Conservation (phyloP, 2,113 vertebrate genomes). For the Varanus salvator region DNA sequence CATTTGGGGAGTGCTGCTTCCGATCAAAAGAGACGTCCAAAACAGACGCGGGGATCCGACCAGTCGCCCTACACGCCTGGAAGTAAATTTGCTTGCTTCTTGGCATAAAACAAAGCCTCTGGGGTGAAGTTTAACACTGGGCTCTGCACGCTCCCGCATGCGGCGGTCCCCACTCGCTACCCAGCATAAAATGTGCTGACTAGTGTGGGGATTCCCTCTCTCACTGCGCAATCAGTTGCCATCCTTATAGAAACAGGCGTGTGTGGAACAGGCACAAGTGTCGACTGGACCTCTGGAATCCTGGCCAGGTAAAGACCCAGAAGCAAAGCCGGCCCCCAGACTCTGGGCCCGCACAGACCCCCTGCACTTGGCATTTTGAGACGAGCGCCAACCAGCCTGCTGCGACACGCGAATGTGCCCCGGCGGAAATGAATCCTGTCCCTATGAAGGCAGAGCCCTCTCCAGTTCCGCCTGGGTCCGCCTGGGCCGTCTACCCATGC, state of each 20-base stretch:
- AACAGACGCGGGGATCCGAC: not conserved
- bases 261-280: not conserved
- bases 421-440: not conserved
- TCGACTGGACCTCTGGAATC: no score
- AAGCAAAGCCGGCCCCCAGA: not conserved
- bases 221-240: not conserved
- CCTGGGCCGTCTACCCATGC: not conserved
- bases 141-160: not conserved
- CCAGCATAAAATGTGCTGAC: not conserved
- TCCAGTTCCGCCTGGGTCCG: not conserved
- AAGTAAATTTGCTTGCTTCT: rapidly evolving
- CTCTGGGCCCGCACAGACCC: not conserved
- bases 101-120: no score
- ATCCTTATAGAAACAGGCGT: not conserved
- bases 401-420: not conserved
- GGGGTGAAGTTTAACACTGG: no score
- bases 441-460: not conserved
- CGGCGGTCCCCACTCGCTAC: not conserved
- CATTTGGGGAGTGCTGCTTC: not conserved
- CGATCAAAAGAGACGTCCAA: not conserved
- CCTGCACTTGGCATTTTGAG: not conserved
- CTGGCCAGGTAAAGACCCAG: not conserved
- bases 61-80: not conserved
- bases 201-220: not conserved
- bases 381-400: not conserved